These are phyloP conservation scores for Drosophila algonquin DNA, from an alignment of 2,888 invertebrate genomes.

Conservation along the genomic window DNA sequence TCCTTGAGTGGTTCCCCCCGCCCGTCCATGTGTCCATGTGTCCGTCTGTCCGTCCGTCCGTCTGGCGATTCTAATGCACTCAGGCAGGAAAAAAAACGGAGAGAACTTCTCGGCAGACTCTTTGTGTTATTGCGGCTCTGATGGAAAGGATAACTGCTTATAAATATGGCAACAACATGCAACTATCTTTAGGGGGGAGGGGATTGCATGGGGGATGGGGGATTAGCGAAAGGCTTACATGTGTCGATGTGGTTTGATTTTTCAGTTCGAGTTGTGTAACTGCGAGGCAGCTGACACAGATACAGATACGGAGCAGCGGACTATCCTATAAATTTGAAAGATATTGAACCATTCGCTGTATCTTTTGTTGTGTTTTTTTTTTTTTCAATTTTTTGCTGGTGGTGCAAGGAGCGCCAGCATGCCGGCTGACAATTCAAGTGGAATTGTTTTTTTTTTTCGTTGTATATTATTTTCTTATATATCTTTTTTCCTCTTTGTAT, in stretches of 20 bases:
- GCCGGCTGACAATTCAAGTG: conserved; percentile 73
- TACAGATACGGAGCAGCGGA: conserved; percentile 26
- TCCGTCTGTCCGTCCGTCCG: neutral
- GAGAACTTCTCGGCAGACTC: conserved; percentile 33
- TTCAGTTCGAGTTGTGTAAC: conserved; percentile 9
- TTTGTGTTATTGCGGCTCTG: conserved; percentile 30
- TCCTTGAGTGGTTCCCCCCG: conserved; percentile 48
- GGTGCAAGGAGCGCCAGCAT: conserved; percentile 53
- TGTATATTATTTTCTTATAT: conserved; percentile 19
- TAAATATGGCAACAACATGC: conserved; percentile 50
- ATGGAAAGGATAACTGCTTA: conserved; percentile 39
- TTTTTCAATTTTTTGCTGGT: neutral
- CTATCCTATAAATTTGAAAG: conserved; percentile 27
- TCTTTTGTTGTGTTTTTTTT: conserved; percentile 10
- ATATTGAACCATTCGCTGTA: conserved; percentile 54
- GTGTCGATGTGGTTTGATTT: conserved; percentile 70
- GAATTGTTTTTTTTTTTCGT: conserved; percentile 51
- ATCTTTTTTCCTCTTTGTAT: conserved; percentile 27
- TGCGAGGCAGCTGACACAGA: conserved; percentile 60
- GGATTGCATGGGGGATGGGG: neutral
- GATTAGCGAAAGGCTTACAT: conserved; percentile 70
- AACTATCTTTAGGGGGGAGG: conserved; percentile 37
- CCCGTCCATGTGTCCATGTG: neutral
- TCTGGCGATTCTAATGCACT: conserved; percentile 77
- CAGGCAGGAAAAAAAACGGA: conserved; percentile 59